Evolutionary conservation across 1,140 invertebrate species (phyloP), one percentile per base, ranked within the genome.

Genomic region (Brachionus koreanus): DNA sequence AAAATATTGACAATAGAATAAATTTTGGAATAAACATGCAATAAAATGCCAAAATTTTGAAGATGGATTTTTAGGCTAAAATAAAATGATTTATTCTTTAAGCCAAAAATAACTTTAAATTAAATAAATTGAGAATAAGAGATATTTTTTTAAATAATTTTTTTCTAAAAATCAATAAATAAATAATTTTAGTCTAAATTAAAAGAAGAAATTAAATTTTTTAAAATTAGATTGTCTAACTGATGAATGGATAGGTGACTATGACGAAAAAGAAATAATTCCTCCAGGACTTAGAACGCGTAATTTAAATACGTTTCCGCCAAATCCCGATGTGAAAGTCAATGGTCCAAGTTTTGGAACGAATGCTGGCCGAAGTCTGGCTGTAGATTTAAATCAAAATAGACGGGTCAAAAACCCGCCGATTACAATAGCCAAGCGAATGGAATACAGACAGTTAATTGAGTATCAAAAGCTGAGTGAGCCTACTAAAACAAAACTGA

Each of bases 181-280:
- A n/a, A n/a, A n/a, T n/a, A n/a, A n/a, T n/a, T n/a, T n/a, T n/a
- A n/a, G n/a, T n/a, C n/a, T n/a, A n/a, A n/a, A n/a, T n/a, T n/a
- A n/a, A n/a, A n/a, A n/a, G n/a, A n/a, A 72, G 25, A 52, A n/a
- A n/a, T 19, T n/a, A 65, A 35, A 25, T 72, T 82, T 39, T n/a
- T 43, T 67, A 29, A 12, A 3, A 16, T 39, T 42, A 57, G 86
- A 87, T 49, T 86, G 86, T 77, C 85, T 86, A 12, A 87, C 74
- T 35, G 85, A 88, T 49, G 83, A 82, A 7, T 89, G 87, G 87
- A 75, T 88, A 3, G 85, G 85, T 83, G 85, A 86, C 6, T 89
- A 88, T 83, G 85, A 86, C 33, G 84, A 85, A 52, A 84, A 86
- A 19, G 87, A 86, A 42, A 88, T 89, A 37, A 85, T 88, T 61